These are phyloP conservation scores for Trissolcus japonicus DNA, from an alignment of 2,888 invertebrate species.

Conservation along the genomic window DNA sequence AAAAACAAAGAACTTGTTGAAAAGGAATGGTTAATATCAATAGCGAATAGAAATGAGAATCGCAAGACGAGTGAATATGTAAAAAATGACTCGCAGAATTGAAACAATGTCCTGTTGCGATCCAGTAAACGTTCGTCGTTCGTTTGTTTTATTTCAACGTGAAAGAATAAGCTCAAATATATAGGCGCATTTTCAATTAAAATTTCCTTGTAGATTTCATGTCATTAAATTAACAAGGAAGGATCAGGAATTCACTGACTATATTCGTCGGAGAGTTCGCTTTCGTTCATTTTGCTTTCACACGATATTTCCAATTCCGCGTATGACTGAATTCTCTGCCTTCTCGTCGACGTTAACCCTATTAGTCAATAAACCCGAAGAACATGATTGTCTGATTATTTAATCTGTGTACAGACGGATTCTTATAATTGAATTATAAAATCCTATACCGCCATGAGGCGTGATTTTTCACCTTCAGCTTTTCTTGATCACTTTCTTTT, in stretches of 20 bases:
- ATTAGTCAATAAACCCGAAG: constrained; percentile 53
- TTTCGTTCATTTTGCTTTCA: constrained; percentile 40
- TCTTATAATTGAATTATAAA: constrained; percentile 40
- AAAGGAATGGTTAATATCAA: no score
- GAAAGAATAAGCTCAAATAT: constrained; percentile 16
- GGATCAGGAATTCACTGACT: constrained; percentile 35
- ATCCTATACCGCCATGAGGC: constrained; percentile 26
- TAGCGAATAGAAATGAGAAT: no score
- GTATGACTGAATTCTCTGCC: constrained; percentile 41
- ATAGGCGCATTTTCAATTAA: constrained; percentile 43
- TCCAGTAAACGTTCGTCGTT: background rate
- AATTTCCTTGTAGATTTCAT: constrained; percentile 28
- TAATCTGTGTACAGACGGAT: constrained; percentile 43
- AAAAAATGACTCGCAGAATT: no score
- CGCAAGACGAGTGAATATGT: no score
- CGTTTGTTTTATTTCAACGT: constrained; percentile 19
- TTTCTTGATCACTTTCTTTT: background rate
- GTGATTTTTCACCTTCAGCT: constrained; percentile 26
- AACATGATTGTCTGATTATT: constrained; percentile 56
- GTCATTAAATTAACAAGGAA: constrained; percentile 24
- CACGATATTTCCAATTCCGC: constrained; percentile 51
- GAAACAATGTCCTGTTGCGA: background rate
- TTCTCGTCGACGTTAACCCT: constrained; percentile 45
- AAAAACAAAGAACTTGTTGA: no score
- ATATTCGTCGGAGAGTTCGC: constrained; percentile 22